Evolutionary conservation across 37 sponge, comb jelly and placozoan genomes (phyloP).

Genomic region (Aplysina aerophoba): DNA sequence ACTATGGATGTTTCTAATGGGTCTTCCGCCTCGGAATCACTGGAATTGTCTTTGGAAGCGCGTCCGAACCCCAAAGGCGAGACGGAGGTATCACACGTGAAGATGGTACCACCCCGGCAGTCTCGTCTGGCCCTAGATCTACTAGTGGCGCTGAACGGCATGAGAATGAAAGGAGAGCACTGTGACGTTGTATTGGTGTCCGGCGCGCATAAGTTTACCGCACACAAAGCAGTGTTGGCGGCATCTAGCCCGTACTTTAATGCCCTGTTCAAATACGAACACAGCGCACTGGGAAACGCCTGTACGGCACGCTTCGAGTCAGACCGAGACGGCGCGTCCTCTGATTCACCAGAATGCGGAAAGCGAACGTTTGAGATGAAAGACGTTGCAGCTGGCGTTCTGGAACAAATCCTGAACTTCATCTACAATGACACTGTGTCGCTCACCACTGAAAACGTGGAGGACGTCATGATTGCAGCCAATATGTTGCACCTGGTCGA

Average conservation of each 20-base stretch:
- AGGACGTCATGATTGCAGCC: constrained; percentile 83
- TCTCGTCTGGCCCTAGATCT: constrained; percentile 29
- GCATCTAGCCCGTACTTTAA: constrained; percentile 35
- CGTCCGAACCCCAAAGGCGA: too few species aligned
- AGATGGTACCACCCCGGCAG: not conserved
- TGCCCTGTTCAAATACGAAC: constrained; percentile 37
- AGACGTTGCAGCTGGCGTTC: constrained; percentile 40
- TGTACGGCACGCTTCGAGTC: constrained; percentile 2
- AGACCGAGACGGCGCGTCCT: constrained; percentile 19
- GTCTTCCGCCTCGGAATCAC: too few species aligned
- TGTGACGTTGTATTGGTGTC: constrained; percentile 19
- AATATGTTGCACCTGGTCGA: constrained; percentile 85
- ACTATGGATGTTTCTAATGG: too few species aligned
- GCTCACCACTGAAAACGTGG: constrained; percentile 79
- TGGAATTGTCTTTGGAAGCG: too few species aligned
- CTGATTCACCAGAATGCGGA: constrained; percentile 28
- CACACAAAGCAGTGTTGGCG: constrained; percentile 50
- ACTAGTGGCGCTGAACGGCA: constrained; percentile 27
- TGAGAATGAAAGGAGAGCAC: constrained; percentile 35
- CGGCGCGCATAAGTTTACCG: not conserved
- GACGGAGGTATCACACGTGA: too few species aligned
- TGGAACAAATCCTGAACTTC: constrained; percentile 58
- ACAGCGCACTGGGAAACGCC: constrained; percentile 1
- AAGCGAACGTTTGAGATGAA: constrained; percentile 53
- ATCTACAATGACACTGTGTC: constrained; percentile 43